Evolutionary conservation across 1,140 invertebrate genomes (phyloP).

Genomic region (Cyclina sinensis): DNA sequence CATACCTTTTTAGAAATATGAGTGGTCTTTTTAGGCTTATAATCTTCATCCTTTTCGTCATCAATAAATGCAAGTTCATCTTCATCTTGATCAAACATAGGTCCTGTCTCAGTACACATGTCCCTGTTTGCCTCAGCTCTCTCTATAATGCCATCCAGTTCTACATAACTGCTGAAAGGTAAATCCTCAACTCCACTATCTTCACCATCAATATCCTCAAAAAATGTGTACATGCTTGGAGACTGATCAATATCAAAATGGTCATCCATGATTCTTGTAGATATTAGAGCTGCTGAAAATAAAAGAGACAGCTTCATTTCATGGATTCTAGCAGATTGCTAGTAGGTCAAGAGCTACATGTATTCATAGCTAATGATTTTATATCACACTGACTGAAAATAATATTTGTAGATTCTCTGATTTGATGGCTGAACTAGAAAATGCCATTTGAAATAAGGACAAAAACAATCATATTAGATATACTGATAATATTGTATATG

Average conservation of each 20-base stretch:
- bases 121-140: neutral
- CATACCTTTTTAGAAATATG: slow-evolving; percentile 19
- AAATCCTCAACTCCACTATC: slow-evolving; percentile 58
- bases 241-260: neutral
- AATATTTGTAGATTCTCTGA: too few relatives aligned
- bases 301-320: too few relatives aligned
- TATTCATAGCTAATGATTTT: too few relatives aligned
- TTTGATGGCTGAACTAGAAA: too few relatives aligned
- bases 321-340: too few relatives aligned
- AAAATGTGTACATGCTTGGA: slow-evolving; percentile 18
- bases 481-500: too few relatives aligned
- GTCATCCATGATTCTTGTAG: neutral
- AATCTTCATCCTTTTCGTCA: slow-evolving; percentile 29
- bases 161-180: slow-evolving; percentile 31
- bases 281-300: neutral
- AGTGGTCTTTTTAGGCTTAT: neutral
- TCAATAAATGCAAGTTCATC: slow-evolving; percentile 40
- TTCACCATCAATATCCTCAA: slow-evolving; percentile 23
- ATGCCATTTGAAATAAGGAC: too few relatives aligned
- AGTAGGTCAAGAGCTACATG: too few relatives aligned
- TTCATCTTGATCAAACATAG: slow-evolving; percentile 1
- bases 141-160: slow-evolving; percentile 9
- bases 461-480: too few relatives aligned
- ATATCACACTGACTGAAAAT: too few relatives aligned
- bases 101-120: neutral